Evolutionary conservation across 2,113 vertebrate species (phyloP).

Genomic region (Gulo gulo): DNA sequence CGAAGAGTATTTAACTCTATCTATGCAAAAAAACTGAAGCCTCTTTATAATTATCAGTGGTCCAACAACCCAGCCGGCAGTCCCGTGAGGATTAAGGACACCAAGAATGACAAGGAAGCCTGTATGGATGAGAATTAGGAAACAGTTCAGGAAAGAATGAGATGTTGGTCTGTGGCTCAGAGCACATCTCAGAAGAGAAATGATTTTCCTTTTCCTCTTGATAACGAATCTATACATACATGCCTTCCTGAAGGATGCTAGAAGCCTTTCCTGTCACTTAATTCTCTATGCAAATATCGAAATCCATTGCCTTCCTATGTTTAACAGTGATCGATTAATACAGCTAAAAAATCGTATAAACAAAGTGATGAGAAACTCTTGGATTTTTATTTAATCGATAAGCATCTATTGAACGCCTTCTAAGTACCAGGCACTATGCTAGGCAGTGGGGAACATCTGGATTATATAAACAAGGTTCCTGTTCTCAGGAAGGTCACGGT

Average conservation of each 20-base stretch:
- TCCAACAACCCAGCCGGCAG: fast-evolving
- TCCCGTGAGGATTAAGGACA: fast-evolving
- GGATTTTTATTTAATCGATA: background rate
- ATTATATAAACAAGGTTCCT: background rate
- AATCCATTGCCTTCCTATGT: background rate
- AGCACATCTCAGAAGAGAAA: background rate
- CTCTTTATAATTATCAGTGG: constrained; percentile 46
- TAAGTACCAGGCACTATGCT: background rate
- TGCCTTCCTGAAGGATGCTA: background rate
- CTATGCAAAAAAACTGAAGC: constrained; percentile 18
- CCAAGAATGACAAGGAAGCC: fast-evolving
- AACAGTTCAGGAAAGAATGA: background rate
- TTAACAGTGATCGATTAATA: background rate
- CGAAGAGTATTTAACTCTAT: background rate
- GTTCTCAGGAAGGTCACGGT: background rate
- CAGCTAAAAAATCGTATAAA: background rate
- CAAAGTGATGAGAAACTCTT: background rate
- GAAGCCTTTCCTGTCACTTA: background rate
- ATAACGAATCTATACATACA: background rate
- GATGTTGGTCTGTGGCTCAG: fast-evolving
- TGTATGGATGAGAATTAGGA: fast-evolving
- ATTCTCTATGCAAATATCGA: background rate
- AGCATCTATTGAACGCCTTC: background rate
- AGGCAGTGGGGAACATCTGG: background rate
- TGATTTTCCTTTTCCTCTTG: background rate